These are phyloP conservation scores for Nothocercus julius DNA, from an alignment of 2,113 vertebrate species.

Conservation along the genomic window DNA sequence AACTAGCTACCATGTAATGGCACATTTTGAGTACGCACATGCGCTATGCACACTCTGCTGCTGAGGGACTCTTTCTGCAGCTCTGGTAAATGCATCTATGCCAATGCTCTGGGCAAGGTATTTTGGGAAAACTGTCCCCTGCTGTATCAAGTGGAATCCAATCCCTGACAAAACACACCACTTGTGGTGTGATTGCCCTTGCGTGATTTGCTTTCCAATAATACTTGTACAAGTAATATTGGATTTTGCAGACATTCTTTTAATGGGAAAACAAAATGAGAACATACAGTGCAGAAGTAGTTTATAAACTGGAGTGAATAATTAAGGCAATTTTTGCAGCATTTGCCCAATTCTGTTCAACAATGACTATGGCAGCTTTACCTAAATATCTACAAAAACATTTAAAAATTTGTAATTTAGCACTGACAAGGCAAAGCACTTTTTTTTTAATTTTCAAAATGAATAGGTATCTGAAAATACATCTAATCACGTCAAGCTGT, in stretches of 20 bases:
- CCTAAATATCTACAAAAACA: conserved; percentile 3
- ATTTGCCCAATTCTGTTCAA: neutral
- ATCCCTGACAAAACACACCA: neutral
- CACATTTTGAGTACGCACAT: fast-evolving
- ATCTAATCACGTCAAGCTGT: conserved; percentile 56
- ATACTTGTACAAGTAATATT: neutral
- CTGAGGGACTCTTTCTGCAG: neutral
- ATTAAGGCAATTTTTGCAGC: neutral
- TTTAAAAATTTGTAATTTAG: neutral
- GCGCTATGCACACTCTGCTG: neutral
- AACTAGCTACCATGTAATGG: neutral
- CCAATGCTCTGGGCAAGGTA: neutral
- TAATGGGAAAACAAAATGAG: neutral
- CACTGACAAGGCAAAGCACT: neutral
- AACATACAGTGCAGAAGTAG: neutral
- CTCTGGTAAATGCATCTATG: neutral
- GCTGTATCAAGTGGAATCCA: neutral
- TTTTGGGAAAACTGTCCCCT: neutral
- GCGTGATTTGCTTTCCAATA: neutral
- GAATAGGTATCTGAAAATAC: conserved; percentile 57
- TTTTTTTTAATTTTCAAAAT: neutral
- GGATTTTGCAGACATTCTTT: neutral
- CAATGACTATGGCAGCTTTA: neutral
- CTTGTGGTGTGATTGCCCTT: neutral
- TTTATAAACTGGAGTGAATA: neutral